Percentiles rank a stretch among this genome's conserved stretches.
Evolutionary conservation across 1,140 invertebrate genomes (phyloP).

Genomic region (Drosophila nikananu): DNA sequence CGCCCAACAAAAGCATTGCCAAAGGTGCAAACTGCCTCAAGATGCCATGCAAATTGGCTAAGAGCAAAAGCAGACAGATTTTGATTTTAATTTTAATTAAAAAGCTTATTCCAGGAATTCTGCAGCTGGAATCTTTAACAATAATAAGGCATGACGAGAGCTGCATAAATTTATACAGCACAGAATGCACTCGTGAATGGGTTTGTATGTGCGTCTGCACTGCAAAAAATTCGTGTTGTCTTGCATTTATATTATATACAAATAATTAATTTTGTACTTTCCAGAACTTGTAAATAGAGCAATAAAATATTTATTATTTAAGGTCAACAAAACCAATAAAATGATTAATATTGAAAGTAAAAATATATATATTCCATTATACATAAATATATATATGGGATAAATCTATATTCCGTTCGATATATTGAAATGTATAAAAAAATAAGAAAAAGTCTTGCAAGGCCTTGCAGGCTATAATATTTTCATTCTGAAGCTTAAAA

Average conservation of each 20-base stretch:
- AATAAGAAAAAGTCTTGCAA: too few species aligned
- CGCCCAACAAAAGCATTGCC: background rate
- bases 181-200: slow-evolving; percentile 28
- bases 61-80: slow-evolving; percentile 33
- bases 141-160: slow-evolving; percentile 58
- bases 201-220: background rate
- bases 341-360: too few species aligned
- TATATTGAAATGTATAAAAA: too few species aligned
- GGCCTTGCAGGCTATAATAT: too few species aligned
- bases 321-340: too few species aligned
- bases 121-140: slow-evolving; percentile 40
- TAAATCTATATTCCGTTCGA: too few species aligned
- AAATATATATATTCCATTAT: too few species aligned
- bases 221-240: background rate
- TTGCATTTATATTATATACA: background rate
- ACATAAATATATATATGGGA: too few species aligned
- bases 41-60: slow-evolving; percentile 41
- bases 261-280: background rate
- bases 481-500: too few species aligned
- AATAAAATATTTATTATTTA: too few species aligned
- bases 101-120: slow-evolving; percentile 45
- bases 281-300: background rate
- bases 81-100: slow-evolving; percentile 65
- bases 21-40: slow-evolving; percentile 37
- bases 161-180: slow-evolving; percentile 52